Evolutionary conservation across 2,113 vertebrate species (phyloP), one percentile per base, ranked within the genome.

Genomic region (Coregonus clupeaformis): DNA sequence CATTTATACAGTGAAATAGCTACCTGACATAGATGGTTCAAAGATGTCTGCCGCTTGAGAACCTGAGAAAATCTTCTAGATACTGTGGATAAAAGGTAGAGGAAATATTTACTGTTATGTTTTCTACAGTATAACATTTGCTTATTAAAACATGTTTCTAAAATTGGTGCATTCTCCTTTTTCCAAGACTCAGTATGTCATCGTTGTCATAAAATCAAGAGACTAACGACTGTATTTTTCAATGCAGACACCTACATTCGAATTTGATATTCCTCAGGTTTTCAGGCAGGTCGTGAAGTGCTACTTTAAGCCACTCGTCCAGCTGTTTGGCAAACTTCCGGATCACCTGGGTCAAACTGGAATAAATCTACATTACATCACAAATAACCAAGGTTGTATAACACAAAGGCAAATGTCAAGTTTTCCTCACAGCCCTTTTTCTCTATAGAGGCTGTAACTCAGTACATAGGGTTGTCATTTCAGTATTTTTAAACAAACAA

Each of bases 11-110:
- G 16, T 11, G 63, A 62, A 25, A 82, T 62, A 75, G 70, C 77
- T 93, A 99, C 98, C 95, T 99, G 98, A 86, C 98, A 99, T 36
- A 99, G 96, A 86, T 99, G 98, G 86, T 99, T 99, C 91, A 99
- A 92, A 16, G 98, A 99, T 1, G 97, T 99, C 76, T 99, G 97
- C 72, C 98, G 93, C 80, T 98, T 95, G 70, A 99, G 94, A 90
- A 99, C 95, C 92, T 99, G 98, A 71, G 98, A 99, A 90, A 99
- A 99, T 92, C 97, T 96, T 91, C 97, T 96, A 11, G 97, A 98
- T 84, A 99, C 98, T 99, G 89, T 22, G 87, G 88, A 79, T 45
- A 87, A 87, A 92, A 82, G 83, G 69, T 25, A 60, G 70, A 22
- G 57, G 24, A 55, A 18, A 59, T 29, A 32, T 71, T 14, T 25